A percentile compares a stretch with the other conserved stretches of the same genome.
Evolutionary conservation across 1,140 invertebrate species (phyloP).

Genomic region (Eciton burchellii): DNA sequence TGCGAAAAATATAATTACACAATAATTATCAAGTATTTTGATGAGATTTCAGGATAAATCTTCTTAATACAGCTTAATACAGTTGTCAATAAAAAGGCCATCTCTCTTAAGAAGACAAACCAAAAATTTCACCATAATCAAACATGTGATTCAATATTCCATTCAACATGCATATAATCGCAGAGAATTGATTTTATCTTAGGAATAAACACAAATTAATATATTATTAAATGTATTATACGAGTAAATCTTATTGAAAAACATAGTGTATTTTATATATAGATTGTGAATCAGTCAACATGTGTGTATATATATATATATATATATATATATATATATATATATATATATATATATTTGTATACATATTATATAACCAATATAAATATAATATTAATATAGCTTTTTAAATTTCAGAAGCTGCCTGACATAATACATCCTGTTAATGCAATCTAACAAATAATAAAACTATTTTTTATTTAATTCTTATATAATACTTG

Average conservation of each 20-base stretch:
- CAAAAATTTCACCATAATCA: not conserved
- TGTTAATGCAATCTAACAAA: slow-evolving; percentile 12
- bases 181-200: slow-evolving; percentile 23
- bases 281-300: slow-evolving; percentile 28
- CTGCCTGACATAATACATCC: slow-evolving; percentile 29
- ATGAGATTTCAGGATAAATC: not conserved
- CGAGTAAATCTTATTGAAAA: not conserved
- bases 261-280: not conserved
- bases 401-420: slow-evolving; percentile 51
- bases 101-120: not conserved
- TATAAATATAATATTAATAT: slow-evolving; percentile 46
- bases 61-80: not conserved
- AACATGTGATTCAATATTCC: too few species aligned
- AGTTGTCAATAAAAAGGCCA: too few species aligned
- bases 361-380: slow-evolving; percentile 27
- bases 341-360: slow-evolving; percentile 44
- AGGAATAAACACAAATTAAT: slow-evolving; percentile 5
- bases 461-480: slow-evolving; percentile 18
- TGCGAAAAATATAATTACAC: slow-evolving; percentile 46
- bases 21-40: not conserved
- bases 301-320: not conserved
- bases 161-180: not conserved
- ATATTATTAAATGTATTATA: slow-evolving; percentile 6
- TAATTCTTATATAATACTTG: slow-evolving; percentile 44
- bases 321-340: slow-evolving; percentile 27